These are phyloP conservation scores for Micromys minutus DNA, from an alignment of 2,113 vertebrate species.

Conservation along the genomic window DNA sequence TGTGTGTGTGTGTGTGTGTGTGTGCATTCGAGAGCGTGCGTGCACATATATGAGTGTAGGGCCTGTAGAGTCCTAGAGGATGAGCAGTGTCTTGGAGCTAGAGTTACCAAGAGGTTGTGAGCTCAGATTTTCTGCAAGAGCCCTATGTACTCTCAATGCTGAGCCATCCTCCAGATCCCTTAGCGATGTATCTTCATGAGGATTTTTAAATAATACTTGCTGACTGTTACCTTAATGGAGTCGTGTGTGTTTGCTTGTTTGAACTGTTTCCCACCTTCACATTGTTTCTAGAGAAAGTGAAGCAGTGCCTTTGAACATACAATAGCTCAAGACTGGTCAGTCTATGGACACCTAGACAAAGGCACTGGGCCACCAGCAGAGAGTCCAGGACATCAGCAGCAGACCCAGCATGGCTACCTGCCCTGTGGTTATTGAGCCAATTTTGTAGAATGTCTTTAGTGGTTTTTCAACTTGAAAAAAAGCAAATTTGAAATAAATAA, in stretches of 20 bases:
- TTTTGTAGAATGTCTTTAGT: slow-evolving; percentile 50
- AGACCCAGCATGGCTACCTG: not conserved
- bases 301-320: not conserved
- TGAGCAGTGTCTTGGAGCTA: not conserved
- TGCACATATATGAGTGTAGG: not conserved
- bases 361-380: not conserved
- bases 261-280: not conserved
- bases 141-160: not conserved
- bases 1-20: not conserved
- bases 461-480: slow-evolving; percentile 69
- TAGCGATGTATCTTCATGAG: not conserved
- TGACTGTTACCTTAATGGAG: not conserved
- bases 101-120: not conserved
- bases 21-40: fast-evolving
- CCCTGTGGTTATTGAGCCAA: slow-evolving; percentile 28
- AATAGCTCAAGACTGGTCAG: not conserved
- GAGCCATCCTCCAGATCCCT: not conserved
- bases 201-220: not conserved
- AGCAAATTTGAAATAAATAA: slow-evolving; percentile 75
- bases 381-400: not conserved
- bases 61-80: not conserved
- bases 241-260: not conserved
- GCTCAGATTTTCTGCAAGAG: not conserved
- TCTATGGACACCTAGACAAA: not conserved
- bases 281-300: not conserved